These are phyloP conservation scores for Euphydryas editha DNA, from an alignment of 2,888 invertebrate species.

Conservation along the genomic window DNA sequence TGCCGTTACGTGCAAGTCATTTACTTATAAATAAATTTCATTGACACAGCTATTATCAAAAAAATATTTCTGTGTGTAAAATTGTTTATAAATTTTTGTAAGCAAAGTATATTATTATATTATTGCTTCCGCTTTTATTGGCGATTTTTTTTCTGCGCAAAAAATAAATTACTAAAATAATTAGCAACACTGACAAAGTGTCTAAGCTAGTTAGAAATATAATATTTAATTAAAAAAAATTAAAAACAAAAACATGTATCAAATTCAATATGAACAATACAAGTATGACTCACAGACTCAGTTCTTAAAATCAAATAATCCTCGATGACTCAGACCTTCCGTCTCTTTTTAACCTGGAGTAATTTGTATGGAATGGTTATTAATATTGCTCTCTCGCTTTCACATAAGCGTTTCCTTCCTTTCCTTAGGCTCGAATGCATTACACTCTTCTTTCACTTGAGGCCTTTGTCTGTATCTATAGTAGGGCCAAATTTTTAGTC, in stretches of 20 bases:
- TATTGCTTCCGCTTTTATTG: no score
- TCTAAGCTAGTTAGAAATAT: no score
- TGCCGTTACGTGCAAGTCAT: no score
- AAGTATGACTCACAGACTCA: constrained; percentile 47
- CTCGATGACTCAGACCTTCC: constrained; percentile 48
- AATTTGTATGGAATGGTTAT: background rate
- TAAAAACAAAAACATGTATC: background rate
- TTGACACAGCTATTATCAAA: no score
- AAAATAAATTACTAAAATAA: no score
- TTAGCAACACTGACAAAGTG: no score
- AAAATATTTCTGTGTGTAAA: no score
- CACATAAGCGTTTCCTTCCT: constrained; percentile 14
- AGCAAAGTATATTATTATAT: no score
- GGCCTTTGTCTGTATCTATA: constrained; percentile 22
- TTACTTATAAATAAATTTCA: no score
- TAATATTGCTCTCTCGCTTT: constrained; percentile 33
- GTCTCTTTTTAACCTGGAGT: constrained; percentile 39
- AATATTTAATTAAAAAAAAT: background rate
- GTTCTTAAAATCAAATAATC: constrained; percentile 40
- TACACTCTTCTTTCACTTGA: constrained; percentile 34
- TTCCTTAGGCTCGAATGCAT: constrained; percentile 33
- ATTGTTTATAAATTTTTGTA: no score
- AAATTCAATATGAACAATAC: constrained; percentile 1
- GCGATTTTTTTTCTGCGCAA: no score
- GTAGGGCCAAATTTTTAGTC: constrained; percentile 5